Base-by-base conservation (phyloP, 1,140 invertebrate genomes). In the Pogonus chalceus region DNA sequence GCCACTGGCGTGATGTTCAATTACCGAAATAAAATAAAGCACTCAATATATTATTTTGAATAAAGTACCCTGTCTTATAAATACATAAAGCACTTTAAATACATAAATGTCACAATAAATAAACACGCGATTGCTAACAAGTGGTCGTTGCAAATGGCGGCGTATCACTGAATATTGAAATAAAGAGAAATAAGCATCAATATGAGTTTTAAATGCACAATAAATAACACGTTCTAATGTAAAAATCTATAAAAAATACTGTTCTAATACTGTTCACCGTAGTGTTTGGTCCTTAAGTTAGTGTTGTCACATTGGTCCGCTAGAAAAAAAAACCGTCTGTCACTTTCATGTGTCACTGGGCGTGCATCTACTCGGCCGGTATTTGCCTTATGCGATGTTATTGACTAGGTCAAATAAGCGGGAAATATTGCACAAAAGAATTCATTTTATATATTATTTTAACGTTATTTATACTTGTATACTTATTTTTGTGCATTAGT, bases 61-160 rank as follows among this genome's bases (percentile, higher is more conserved):
- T 12, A 12, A 16, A 18, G 7, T 43, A 12, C 4, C 7, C 26
- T 14, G 4, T 12, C 9, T 43, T 43, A 43, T 43, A 12, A 12
- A 43, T 43, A 43, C 37, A 43, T 43, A 43, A 43, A 43, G 37
- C 37, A 43, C 37, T 43, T 43, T 9, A 43, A 12, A 43, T 43
- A 18, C 48, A 43, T 14, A 50, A 55, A 55, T 52, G 39, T 54
- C 20, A 55, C 54, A 58, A 51, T 54, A 54, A 56, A 54, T 51
- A 53, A 58, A 58, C 57, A 58, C 57, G 57, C 52, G 55, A 18
- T 26, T 56, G 57, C 56, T 58, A 58, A 58, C 57, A 58, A 58
- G 57, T 58, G 57, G 57, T 58, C 55, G 56, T 23, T 43, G 31
- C 56, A 58, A 54, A 58, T 58, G 57, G 57, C 57, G 54, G 56